Base-by-base conservation (phyloP, 2,888 invertebrate genomes). In the Eupeodes luniger region DNA sequence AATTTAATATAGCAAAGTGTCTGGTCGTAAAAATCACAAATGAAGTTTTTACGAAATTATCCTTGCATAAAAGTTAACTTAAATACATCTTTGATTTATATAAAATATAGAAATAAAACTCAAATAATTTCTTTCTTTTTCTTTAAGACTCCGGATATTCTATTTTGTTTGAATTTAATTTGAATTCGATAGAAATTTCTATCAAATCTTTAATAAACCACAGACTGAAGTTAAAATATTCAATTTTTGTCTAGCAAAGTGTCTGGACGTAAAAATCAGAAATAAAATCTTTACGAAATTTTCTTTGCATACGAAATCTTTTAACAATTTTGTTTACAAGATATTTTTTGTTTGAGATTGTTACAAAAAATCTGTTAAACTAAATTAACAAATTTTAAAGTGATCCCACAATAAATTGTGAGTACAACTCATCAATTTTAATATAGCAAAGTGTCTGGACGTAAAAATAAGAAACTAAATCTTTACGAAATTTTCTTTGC, bases 381-480 rank as follows among this genome's bases (percentile, higher is more conserved):
- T 16, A 5, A 49, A 14, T 49, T 12, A 27, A 27, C 19, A 57
- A 27, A 12, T 57, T 57, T 27, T 12, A 2, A 57, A 57, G 27
- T 5, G 6, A 55, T 19, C 2, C 5, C 57, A 57, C 9, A 53
- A 10, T 53, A 44, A 10, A 53, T 10, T 27, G 12, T 27, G 6
- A 0, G 14, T 57, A 6, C 27, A 57, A 57, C 7, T 57, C 27
- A 62, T 84, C 87, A 87, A 40, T 47, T 91, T 93, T 91, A 34
- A 40, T 93, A 83, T 94, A 83, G 94, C 93, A 94, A 93, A 92
- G 93, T 94, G 93, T 94, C 94, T 94, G 94, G 92, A 91, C 94
- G 92, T 89, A 91, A 84, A 91, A 91, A 61, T 74, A 74, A 84
- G 90, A 91, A 83, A 90, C 90, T 90, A 62, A 87, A 90, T 87